These are phyloP conservation scores for Odobenus rosmarus DNA, from an alignment of 2,113 vertebrate genomes.

Conservation along the genomic window DNA sequence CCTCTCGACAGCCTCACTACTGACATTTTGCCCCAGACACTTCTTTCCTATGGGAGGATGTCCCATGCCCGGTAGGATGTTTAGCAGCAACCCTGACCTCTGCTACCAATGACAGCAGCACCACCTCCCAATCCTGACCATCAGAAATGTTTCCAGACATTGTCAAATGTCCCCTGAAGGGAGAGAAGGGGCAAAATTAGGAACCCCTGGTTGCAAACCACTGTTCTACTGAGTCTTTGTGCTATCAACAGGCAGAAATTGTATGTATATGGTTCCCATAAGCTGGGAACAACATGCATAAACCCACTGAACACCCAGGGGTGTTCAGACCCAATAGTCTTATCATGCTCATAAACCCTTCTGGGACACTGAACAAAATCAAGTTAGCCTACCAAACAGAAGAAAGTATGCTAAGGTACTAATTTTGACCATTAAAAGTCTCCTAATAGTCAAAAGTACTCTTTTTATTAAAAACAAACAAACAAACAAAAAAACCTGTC, in stretches of 20 bases:
- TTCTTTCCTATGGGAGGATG: background rate
- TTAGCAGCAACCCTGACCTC: background rate
- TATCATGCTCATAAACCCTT: background rate
- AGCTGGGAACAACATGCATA: conserved; percentile 39
- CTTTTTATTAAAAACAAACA: background rate
- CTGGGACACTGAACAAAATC: background rate
- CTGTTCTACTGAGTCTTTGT: background rate
- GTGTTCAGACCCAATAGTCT: too few relatives aligned
- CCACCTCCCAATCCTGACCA: background rate
- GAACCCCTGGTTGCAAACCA: background rate
- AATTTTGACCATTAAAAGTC: conserved; percentile 56
- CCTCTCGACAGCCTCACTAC: background rate
- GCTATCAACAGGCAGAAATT: conserved; percentile 52
- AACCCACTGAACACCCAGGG: conserved; percentile 50
- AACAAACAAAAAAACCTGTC: background rate
- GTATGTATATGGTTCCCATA: conserved; percentile 37
- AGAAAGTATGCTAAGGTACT: background rate
- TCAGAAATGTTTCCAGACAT: background rate
- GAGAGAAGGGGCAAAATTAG: background rate
- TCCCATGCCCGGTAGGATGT: fast-evolving
- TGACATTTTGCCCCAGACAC: background rate
- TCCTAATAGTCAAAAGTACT: background rate
- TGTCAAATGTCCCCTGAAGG: background rate
- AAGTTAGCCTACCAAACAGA: background rate
- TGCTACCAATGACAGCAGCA: background rate